Conservation (phyloP, 2,888 invertebrate genomes). For the Ochropleura plecta region DNA sequence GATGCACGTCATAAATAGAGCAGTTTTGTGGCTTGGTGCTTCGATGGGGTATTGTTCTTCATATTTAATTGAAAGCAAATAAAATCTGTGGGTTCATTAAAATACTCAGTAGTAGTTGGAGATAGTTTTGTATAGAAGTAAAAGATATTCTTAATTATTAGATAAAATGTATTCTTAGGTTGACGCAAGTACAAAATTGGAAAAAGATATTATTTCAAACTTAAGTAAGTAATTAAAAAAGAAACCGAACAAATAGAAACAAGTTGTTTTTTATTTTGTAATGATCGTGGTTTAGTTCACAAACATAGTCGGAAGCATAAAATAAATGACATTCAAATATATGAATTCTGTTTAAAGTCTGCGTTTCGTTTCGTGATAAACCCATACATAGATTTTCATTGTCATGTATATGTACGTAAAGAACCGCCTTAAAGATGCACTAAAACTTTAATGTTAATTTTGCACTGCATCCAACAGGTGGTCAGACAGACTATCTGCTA, state of each 20-base stretch:
- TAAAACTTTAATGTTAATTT: slow-evolving; percentile 42
- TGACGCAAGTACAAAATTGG: not conserved
- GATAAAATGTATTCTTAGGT: not conserved
- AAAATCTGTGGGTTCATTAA: not conserved
- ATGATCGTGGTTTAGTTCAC: too few species aligned
- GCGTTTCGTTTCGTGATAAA: not conserved
- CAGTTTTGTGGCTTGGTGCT: not conserved
- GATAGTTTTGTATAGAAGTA: not conserved
- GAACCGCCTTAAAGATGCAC: slow-evolving; percentile 11
- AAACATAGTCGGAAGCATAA: too few species aligned
- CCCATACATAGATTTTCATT: not conserved
- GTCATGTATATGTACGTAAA: too few species aligned
- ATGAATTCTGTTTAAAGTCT: too few species aligned
- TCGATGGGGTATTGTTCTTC: not conserved
- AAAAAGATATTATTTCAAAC: not conserved
- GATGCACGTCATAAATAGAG: not conserved
- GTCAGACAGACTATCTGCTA: slow-evolving; percentile 70
- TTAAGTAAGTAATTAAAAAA: too few species aligned
- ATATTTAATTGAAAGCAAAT: not conserved
- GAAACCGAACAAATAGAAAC: too few species aligned
- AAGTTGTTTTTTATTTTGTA: too few species aligned
- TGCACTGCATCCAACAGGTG: slow-evolving; percentile 76
- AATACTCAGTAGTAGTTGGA: not conserved
- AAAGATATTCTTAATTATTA: not conserved
- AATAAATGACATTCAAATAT: too few species aligned